These are phyloP conservation scores for Rhineura floridana DNA, from an alignment of 2,113 vertebrate genomes.

Conservation along the genomic window DNA sequence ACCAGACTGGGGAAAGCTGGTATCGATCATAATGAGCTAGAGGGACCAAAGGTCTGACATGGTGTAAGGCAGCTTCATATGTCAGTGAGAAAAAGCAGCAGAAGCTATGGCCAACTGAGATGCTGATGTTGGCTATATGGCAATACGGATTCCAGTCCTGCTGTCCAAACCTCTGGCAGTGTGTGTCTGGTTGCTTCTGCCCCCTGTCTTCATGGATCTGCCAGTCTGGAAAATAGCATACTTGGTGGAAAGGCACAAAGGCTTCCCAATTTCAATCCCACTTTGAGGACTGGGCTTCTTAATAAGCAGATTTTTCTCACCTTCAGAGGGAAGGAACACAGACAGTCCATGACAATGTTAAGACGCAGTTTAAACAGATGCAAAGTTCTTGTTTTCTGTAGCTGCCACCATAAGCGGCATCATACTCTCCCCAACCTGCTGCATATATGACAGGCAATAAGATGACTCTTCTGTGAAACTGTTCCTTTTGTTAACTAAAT, in stretches of 20 bases:
- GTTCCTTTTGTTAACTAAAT: slow-evolving; percentile 79
- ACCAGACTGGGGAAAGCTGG: no score
- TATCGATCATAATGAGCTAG: no score
- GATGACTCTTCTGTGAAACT: slow-evolving; percentile 67
- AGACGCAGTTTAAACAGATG: not conserved
- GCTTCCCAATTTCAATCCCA: not conserved
- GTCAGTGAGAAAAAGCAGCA: not conserved
- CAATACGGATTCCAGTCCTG: not conserved
- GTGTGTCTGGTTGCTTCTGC: not conserved
- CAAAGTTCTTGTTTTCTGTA: not conserved
- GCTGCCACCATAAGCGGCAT: slow-evolving; percentile 7
- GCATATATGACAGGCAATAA: slow-evolving; percentile 53
- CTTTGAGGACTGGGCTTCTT: no score
- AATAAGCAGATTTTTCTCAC: not conserved
- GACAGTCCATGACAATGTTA: not conserved
- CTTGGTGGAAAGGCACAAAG: not conserved
- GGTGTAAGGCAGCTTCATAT: not conserved
- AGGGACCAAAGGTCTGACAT: no score
- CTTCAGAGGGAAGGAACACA: slow-evolving; percentile 7
- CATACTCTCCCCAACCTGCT: not conserved
- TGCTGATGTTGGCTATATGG: not conserved
- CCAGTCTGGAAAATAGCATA: not conserved
- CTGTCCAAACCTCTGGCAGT: not conserved
- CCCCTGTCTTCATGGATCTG: no score
- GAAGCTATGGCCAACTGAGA: not conserved